Evolutionary conservation across 2,888 invertebrate species (phyloP), one percentile per base, ranked within the genome.

Genomic region (Coenonympha glycerion): DNA sequence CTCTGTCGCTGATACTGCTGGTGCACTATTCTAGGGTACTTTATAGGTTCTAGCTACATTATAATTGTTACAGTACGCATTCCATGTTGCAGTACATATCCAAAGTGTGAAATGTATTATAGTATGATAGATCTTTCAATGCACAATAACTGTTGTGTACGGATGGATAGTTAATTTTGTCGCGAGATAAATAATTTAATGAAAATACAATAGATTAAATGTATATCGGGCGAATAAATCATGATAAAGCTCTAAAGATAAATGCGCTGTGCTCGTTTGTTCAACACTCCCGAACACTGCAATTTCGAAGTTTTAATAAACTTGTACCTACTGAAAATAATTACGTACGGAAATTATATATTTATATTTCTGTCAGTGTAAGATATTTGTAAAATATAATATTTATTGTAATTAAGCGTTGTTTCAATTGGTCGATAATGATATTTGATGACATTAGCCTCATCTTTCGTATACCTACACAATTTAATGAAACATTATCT

Each of bases 1-100:
- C 67, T 9, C 55, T 66, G 1, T 57, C 60, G 18, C 36, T 63
- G 9, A 59, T 70, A 5, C 52, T 76, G 4, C 31, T 59, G 16
- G 28, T 28, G 21, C 21, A 33, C 39, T 45, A 39, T 21, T 30
- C 45, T 13, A 36, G 19, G n/a, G 24, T 45, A 34, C 28, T 37
- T 18, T 11, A 28, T 19, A 36, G 36, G 21, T 36, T 28, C 6
- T 28, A 46, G 22, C 5, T 15, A 13, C 3, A 26, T 8, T 36
- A 13, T 16, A n/a, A n/a, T n/a, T n/a, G n/a, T n/a, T n/a, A 34
- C 22, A 33, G 46, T 46, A 36, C 46, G 36, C 36, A 46, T 37
- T 46, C 45, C 45, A 45, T 18, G 24, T 45, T 16, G 24, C 45
- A 46, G 46, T 37, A 37, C 46, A 36, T 46, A 46, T 46, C 36